Evolutionary conservation across 2,797 vertebrate genomes (phyloP), one percentile per base, ranked within the genome.

Genomic region (Periparus ater): DNA sequence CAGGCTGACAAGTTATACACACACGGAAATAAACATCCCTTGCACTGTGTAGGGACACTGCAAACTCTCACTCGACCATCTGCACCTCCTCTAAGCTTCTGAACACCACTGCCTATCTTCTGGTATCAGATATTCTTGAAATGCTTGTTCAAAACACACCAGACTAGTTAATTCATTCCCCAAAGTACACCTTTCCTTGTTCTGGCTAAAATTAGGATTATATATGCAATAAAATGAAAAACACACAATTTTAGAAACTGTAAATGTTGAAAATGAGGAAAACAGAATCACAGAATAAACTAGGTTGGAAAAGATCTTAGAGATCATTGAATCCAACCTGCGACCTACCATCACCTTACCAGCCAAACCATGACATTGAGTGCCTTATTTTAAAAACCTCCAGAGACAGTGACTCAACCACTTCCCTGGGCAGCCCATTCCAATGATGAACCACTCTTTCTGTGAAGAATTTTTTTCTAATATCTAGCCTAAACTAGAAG

Each of bases 181-280:
- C 18, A 47, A 89, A 89, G 36, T 2, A 45, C 11, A 55, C 6
- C 14, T 1, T 61, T 38, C 13, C 19, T 40, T 55, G 26, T 53
- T 29, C 11, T 53, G 27, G 20, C 44, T 73, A 70, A 66, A 80
- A 66, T 30, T 38, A 66, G 17, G 55, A 48, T 47, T 38, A 73
- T 60, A 21, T 30, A 18, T 13, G 17, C n/a, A 58, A n/a, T 22
- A 73, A 62, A 76, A 88, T 88, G 8, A 47, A 8, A 68, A 85
- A 61, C 12, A 47, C 14, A 26, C 2, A 0, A 0, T 75, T 53
- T 70, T 38, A 77, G n/a, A 88, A 80, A 66, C 23, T 0, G 0
- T 19, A 44, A 22, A 17, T 18, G 11, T 14, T 80, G 54, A 47
- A 77, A 75, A 54, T 22, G 3, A 89, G 82, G 71, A 85, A 72